phyloP scores from a whole-genome alignment of 1,140 invertebrate species.

The Neodiprion fabricii region DNA sequence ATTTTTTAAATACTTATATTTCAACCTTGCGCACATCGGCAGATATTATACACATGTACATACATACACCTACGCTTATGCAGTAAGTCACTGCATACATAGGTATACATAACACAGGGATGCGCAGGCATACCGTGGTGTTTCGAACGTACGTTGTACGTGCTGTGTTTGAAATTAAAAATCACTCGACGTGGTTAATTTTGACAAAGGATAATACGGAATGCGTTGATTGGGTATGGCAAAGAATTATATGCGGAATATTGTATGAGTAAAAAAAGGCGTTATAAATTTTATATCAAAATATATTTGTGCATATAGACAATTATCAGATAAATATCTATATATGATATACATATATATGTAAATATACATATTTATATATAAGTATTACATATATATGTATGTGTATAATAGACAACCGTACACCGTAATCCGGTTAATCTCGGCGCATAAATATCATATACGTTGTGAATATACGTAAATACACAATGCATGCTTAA shows the following conservation, averaged over 20 bases:
- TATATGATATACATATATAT: background rate
- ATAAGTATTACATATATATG: background rate
- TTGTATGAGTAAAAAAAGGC: background rate
- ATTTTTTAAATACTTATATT: no score
- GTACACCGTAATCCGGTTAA: constrained; percentile 55
- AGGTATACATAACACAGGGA: no score
- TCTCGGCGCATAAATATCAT: constrained; percentile 30
- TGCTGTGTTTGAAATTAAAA: no score
- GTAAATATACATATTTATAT: background rate
- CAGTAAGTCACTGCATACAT: no score
- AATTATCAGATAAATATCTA: constrained; percentile 30
- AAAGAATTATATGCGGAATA: no score
- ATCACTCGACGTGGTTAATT: background rate
- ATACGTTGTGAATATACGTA: no score
- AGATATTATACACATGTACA: no score
- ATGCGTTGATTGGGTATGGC: background rate
- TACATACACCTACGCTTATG: no score
- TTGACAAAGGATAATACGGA: background rate
- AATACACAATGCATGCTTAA: background rate
- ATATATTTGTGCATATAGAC: constrained; percentile 63
- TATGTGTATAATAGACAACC: constrained; percentile 38
- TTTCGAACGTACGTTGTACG: no score
- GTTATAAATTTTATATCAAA: constrained; percentile 58
- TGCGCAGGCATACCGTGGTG: no score
- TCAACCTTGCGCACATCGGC: no score